Conservation (phyloP, 2,888 invertebrate species). For the Bellardia bayeri region DNA sequence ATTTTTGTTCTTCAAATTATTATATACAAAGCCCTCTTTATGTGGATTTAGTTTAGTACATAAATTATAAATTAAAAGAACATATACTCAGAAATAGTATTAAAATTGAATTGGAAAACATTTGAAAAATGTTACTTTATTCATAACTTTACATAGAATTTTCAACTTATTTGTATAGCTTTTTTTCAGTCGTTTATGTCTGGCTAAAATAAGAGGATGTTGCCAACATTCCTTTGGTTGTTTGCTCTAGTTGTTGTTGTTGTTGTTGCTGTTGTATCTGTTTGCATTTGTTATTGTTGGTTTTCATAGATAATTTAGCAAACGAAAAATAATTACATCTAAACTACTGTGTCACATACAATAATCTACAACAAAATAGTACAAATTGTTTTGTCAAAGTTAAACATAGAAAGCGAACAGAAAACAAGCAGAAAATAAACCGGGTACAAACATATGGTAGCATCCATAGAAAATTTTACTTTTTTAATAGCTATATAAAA, state of each 20-base stretch:
- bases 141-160: no score
- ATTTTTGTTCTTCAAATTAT: no score
- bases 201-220: constrained; percentile 48
- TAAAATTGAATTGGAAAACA: no score
- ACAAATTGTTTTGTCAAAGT: constrained; percentile 70
- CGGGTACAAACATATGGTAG: neutral
- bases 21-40: no score
- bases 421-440: constrained; percentile 5
- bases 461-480: neutral
- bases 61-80: no score
- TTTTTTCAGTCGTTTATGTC: constrained; percentile 15
- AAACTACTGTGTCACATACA: constrained; percentile 68
- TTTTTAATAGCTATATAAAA: neutral
- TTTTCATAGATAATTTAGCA: constrained; percentile 70
- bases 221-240: constrained; percentile 53
- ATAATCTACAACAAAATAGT: constrained; percentile 65
- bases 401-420: constrained; percentile 21
- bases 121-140: no score
- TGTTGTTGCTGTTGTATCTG: neutral
- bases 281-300: constrained; percentile 59
- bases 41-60: no score
- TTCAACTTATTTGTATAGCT: neutral
- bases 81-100: no score
- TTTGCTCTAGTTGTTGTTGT: constrained; percentile 46
- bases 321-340: constrained; percentile 70